These are phyloP conservation scores for Ctenodactylus gundi DNA, from an alignment of 2,113 vertebrate genomes.

Conservation along the genomic window DNA sequence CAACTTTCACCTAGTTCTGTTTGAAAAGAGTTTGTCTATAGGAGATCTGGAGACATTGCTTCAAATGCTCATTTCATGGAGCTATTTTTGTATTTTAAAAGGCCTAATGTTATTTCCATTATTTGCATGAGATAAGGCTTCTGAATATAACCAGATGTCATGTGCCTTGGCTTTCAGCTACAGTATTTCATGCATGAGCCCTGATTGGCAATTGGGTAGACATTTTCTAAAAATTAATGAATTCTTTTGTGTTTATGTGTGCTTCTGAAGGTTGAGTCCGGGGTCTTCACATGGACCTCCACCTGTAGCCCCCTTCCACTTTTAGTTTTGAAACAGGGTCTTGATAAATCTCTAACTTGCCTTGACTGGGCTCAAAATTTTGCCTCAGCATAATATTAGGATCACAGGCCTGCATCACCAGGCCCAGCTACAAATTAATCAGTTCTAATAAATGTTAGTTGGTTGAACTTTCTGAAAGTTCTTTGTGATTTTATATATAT, in stretches of 20 bases:
- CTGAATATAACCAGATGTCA: conserved; percentile 10
- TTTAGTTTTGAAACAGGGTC: too few relatives aligned
- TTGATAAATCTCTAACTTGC: too few relatives aligned
- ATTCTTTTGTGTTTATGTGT: too few relatives aligned
- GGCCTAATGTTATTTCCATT: neutral
- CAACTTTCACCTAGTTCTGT: neutral
- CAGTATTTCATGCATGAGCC: conserved; percentile 30
- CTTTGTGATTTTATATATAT: neutral
- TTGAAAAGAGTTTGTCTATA: neutral
- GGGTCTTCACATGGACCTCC: too few relatives aligned
- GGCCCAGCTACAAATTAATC: too few relatives aligned
- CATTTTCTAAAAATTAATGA: neutral
- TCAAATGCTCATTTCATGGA: neutral
- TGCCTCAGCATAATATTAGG: too few relatives aligned
- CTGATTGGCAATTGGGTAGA: conserved; percentile 40
- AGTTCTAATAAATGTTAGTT: neutral
- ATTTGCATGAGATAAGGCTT: conserved; percentile 32
- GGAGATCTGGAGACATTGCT: neutral
- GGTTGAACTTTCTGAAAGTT: conserved; percentile 1
- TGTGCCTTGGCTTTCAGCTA: neutral
- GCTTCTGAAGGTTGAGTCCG: too few relatives aligned
- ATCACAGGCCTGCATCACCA: too few relatives aligned
- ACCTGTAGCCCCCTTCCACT: too few relatives aligned
- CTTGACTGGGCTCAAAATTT: too few relatives aligned
- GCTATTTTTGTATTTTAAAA: conserved; percentile 31